These are phyloP conservation scores for Athene noctua DNA, from an alignment of 2,113 vertebrate genomes.

Conservation along the genomic window DNA sequence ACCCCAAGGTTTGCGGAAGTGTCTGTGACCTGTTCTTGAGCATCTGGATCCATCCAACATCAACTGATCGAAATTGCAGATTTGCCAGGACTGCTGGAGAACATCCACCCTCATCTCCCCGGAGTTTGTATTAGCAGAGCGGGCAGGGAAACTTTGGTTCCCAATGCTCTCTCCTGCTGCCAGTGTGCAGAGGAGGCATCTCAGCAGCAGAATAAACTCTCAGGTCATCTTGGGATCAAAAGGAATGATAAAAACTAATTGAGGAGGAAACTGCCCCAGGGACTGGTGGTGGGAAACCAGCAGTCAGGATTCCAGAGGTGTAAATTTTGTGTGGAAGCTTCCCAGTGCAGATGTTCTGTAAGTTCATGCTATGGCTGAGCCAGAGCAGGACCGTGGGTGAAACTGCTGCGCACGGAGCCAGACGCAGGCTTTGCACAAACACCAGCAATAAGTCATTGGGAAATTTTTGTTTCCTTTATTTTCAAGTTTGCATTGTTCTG, in stretches of 20 bases:
- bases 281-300: background rate
- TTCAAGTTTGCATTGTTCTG: background rate
- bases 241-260: background rate
- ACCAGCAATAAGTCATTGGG: background rate
- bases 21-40: background rate
- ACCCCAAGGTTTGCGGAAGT: no score
- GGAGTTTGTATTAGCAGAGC: background rate
- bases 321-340: background rate
- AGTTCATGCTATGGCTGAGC: accelerated
- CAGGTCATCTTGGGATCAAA: background rate
- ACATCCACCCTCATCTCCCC: background rate
- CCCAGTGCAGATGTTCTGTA: background rate
- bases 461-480: background rate
- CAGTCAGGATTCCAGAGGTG: background rate
- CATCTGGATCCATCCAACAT: accelerated
- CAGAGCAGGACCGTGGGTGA: background rate
- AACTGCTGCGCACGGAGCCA: accelerated
- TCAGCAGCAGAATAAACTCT: background rate
- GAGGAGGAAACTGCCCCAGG: background rate
- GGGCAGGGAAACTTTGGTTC: background rate
- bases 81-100: background rate
- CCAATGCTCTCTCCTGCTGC: accelerated
- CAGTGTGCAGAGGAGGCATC: background rate
- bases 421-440: background rate
- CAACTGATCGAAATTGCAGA: background rate